Conservation (phyloP, 2,113 vertebrate species). For the Vidua chalybeata region DNA sequence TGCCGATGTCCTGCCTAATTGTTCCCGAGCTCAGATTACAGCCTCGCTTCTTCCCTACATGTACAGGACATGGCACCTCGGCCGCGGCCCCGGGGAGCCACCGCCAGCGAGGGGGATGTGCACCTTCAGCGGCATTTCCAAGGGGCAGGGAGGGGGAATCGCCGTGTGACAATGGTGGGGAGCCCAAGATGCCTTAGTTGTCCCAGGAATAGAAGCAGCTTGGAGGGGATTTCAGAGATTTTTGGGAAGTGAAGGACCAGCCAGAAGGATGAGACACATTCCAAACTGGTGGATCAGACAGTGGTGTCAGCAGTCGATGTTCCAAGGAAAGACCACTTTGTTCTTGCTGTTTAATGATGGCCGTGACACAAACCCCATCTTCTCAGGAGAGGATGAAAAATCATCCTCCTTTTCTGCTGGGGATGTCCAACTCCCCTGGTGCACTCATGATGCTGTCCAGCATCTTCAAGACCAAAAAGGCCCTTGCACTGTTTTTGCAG, state of each 20-base stretch:
- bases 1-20: not conserved
- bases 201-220: not conserved
- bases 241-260: not conserved
- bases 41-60: slow-evolving; percentile 44
- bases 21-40: slow-evolving; percentile 42
- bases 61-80: slow-evolving; percentile 28
- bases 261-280: not conserved
- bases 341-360: not conserved
- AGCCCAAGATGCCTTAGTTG: not conserved
- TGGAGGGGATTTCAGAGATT: not conserved
- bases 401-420: not conserved
- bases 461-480: not conserved
- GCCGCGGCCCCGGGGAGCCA: not conserved
- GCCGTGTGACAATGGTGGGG: accelerated
- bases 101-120: not conserved
- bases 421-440: not conserved
- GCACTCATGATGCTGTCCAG: accelerated
- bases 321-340: not conserved
- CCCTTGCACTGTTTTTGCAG: not conserved
- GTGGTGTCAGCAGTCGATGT: not conserved
- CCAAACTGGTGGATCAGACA: not conserved
- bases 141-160: not conserved
- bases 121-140: not conserved
- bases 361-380: not conserved
- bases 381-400: not conserved